Percentiles rank a stretch among this genome's conserved stretches.
Conservation (phyloP, 92 coral and sea anemone genomes). For the Actinernus sp. region DNA sequence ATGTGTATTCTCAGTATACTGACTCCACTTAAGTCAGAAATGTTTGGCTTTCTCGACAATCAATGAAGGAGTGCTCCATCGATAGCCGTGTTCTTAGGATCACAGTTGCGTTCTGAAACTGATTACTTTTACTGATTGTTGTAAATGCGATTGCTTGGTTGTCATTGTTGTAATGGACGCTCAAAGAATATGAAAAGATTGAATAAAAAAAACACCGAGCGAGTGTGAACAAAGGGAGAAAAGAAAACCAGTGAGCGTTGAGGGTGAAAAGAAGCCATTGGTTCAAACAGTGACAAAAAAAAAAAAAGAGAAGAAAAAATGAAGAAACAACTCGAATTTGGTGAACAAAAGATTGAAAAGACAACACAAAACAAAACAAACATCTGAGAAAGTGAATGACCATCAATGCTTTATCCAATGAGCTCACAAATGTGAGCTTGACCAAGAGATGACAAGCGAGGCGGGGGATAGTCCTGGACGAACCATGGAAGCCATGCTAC, state of each 20-base stretch:
- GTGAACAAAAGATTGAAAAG: too few relatives aligned
- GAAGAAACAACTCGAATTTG: too few relatives aligned
- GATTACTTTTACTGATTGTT: background rate
- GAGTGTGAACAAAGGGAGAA: constrained; percentile 12
- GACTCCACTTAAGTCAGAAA: too few relatives aligned
- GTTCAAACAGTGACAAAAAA: constrained; percentile 20
- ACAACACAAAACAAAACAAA: constrained; percentile 27
- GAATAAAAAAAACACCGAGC: constrained; percentile 9
- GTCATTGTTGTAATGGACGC: constrained; percentile 1
- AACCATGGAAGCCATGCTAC: too few relatives aligned
- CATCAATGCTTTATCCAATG: constrained; percentile 20
- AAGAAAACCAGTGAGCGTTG: constrained; percentile 6
- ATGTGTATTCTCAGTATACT: too few relatives aligned
- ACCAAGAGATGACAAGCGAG: too few relatives aligned
- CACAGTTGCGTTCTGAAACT: too few relatives aligned
- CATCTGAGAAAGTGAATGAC: constrained; percentile 46
- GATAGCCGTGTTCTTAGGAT: too few relatives aligned
- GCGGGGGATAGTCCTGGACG: too few relatives aligned
- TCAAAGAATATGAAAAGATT: constrained; percentile 6
- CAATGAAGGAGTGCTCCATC: too few relatives aligned
- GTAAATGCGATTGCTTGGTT: background rate
- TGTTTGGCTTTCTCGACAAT: too few relatives aligned
- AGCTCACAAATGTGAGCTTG: too few relatives aligned
- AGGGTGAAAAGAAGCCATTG: constrained; percentile 29
- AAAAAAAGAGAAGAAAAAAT: constrained; percentile 18